Percentiles rank a stretch among this genome's conserved stretches.
Conservation (phyloP, 2,113 vertebrate genomes). For the Alosa alosa region DNA sequence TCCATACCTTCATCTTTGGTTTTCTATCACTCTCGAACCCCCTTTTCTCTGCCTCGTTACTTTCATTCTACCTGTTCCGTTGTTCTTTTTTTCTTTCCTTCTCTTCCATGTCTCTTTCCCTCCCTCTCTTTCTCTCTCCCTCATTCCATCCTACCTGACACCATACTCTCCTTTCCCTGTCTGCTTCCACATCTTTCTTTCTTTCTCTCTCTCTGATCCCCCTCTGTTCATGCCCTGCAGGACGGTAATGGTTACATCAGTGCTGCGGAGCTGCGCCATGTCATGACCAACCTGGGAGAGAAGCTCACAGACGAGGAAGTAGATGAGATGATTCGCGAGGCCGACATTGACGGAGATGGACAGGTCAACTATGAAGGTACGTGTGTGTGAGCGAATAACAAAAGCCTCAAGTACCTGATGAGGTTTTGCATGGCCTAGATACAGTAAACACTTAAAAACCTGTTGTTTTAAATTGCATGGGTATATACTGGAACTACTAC, state of each 20-base stretch:
- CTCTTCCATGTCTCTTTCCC: neutral
- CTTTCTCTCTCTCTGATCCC: neutral
- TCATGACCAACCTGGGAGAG: conserved; percentile 90
- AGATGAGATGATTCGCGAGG: conserved; percentile 90
- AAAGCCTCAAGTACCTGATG: too few relatives aligned
- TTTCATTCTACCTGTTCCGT: too few relatives aligned
- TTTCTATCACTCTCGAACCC: neutral
- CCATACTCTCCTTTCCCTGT: neutral
- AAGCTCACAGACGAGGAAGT: conserved; percentile 89
- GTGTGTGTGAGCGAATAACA: conserved; percentile 26
- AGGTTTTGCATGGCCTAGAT: neutral
- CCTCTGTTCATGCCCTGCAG: conserved; percentile 52
- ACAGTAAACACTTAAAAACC: neutral
- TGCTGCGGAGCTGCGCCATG: conserved; percentile 83
- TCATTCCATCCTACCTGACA: neutral
- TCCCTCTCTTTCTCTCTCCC: neutral
- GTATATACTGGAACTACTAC: too few relatives aligned
- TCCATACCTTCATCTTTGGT: neutral
- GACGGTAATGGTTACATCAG: conserved; percentile 90
- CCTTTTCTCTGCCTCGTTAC: too few relatives aligned
- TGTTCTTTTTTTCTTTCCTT: neutral
- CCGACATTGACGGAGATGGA: conserved; percentile 85
- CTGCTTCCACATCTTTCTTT: neutral
- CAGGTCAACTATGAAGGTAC: conserved; percentile 92
- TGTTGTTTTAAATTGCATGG: too few relatives aligned